Percentiles rank a stretch among this genome's conserved stretches.
phyloP scores from a whole-genome alignment of 1,140 invertebrate species.

The Cydia strobilella region DNA sequence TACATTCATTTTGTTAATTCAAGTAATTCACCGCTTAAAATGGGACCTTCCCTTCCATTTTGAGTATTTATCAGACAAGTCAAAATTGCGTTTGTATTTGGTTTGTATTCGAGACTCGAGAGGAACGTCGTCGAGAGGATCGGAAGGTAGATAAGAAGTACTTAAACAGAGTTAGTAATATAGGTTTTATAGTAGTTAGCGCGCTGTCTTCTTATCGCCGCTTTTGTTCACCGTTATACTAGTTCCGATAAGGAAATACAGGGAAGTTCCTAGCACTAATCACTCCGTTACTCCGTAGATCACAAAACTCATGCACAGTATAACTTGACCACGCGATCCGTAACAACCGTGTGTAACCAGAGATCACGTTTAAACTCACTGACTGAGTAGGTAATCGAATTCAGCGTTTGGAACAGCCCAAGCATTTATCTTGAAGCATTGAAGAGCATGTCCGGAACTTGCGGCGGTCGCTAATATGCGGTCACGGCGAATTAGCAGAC shows the following conservation, averaged over 20 bases:
- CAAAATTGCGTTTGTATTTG: too few relatives aligned
- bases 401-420: not conserved
- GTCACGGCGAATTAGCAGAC: constrained; percentile 51
- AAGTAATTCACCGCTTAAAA: too few relatives aligned
- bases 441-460: constrained; percentile 22
- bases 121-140: too few relatives aligned
- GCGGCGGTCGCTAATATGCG: constrained; percentile 44
- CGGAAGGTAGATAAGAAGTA: not conserved
- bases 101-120: too few relatives aligned
- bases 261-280: not conserved
- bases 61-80: too few relatives aligned
- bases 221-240: not conserved
- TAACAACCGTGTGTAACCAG: not conserved
- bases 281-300: not conserved
- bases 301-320: not conserved
- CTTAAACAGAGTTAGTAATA: too few relatives aligned
- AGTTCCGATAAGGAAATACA: constrained; percentile 10
- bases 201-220: not conserved
- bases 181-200: not conserved
- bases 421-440: constrained; percentile 5
- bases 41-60: too few relatives aligned
- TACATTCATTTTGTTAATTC: too few relatives aligned
- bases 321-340: not conserved
- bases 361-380: not conserved
- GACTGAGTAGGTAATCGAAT: not conserved